Base-by-base conservation (phyloP, 2,888 invertebrate genomes). In the Napeogenes inachia region DNA sequence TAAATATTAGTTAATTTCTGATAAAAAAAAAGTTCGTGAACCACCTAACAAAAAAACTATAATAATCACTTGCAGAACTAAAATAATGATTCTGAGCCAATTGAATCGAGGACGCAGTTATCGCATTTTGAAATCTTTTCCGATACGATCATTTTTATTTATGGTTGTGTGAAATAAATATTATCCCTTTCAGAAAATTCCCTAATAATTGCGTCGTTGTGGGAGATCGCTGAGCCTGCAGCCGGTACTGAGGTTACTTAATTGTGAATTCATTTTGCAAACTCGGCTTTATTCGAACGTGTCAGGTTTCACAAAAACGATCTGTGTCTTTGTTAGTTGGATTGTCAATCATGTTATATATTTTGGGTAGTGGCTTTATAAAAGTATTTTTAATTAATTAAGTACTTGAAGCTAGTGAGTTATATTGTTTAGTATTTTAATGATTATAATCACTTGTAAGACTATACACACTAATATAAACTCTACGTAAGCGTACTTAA, bases 241-340 rank as follows among this genome's bases (percentile, higher is more conserved):
- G 63, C 67, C 61, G 65, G 64, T 63, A 59, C 64, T 63, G 64
- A 46, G 63, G 65, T 65, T 62, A 64, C 65, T 66, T 68, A 68
- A 70, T 69, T 67, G 67, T 64, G 65, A 68, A 69, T 66, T 65
- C 65, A 66, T 21, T 66, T 70, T 68, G 62, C 67, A 59, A 64
- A 66, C 62, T 67, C 42, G 59, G 61, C 61, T 67, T 67, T 70
- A 68, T 70, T 65, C 66, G 61, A 67, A 63, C 64, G 64, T 66
- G 65, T 66, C 62, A 64, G 65, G 61, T 66, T 66, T 60, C 66
- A 61, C 67, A 71, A 72, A 71, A 66, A 65, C 67, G 67, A 64
- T 65, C 55, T 59, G 46, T 60, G 21, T 61, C 63, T 68, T 67
- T 63, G 56, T 47, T 45, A 5, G 4, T 35, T 5, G 35, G 35